Percentiles rank a stretch among this genome's conserved stretches.
Evolutionary conservation across 2,888 invertebrate genomes (phyloP).

Genomic region (Eulithis prunata): DNA sequence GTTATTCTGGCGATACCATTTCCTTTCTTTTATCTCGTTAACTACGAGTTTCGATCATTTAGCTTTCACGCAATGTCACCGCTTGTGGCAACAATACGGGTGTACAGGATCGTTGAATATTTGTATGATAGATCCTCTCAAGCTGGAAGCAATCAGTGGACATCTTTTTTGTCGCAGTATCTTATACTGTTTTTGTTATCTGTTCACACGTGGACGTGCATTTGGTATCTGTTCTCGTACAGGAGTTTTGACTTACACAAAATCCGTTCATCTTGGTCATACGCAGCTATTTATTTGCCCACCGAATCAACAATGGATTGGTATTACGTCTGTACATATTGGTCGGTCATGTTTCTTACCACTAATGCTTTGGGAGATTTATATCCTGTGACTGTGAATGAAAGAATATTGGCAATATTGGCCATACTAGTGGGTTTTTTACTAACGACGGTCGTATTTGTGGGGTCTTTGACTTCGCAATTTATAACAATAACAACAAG

Average conservation of each 20-base stretch:
- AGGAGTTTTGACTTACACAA: constrained; percentile 64
- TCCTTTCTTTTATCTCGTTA: constrained; percentile 64
- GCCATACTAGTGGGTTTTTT: constrained; percentile 75
- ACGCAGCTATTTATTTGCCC: constrained; percentile 65
- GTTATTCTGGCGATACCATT: constrained; percentile 69
- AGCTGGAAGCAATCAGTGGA: constrained; percentile 80
- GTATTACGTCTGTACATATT: constrained; percentile 78
- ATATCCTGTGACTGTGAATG: constrained; percentile 72
- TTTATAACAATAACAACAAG: constrained; percentile 79
- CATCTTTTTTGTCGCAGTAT: constrained; percentile 77
- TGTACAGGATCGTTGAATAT: constrained; percentile 73
- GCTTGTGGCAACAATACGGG: constrained; percentile 66
- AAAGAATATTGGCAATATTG: constrained; percentile 68
- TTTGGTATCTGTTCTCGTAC: constrained; percentile 76
- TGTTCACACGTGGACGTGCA: constrained; percentile 77
- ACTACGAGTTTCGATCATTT: constrained; percentile 44
- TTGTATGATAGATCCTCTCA: constrained; percentile 72
- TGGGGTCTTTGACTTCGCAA: constrained; percentile 79
- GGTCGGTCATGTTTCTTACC: constrained; percentile 77
- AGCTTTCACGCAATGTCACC: constrained; percentile 69
- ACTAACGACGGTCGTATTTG: constrained; percentile 77
- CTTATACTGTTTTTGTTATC: constrained; percentile 71
- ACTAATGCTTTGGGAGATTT: constrained; percentile 77
- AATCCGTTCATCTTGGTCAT: constrained; percentile 71
- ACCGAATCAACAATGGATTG: constrained; percentile 71